Evolutionary conservation across 2,797 vertebrate species (phyloP).

Genomic region (Sebastolobus alascanus): DNA sequence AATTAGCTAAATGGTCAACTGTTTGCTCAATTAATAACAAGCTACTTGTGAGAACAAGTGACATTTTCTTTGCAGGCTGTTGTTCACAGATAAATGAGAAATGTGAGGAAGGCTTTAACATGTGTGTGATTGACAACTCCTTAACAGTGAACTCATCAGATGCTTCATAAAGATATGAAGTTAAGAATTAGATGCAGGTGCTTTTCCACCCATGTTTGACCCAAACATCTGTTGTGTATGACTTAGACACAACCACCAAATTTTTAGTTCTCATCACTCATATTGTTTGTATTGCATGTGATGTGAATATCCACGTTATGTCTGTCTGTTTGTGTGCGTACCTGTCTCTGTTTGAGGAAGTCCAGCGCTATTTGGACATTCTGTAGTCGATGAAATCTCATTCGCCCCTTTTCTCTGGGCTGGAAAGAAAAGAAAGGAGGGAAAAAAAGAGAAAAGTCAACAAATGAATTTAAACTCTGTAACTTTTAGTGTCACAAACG

Average conservation of each 20-base stretch:
- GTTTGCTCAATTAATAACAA: not conserved
- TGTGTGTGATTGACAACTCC: not conserved
- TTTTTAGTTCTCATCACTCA: not conserved
- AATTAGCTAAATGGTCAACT: not conserved
- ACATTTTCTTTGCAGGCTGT: not conserved
- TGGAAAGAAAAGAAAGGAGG: conserved; percentile 66
- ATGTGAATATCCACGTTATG: not conserved
- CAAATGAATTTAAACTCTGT: not conserved
- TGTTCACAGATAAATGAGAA: not conserved
- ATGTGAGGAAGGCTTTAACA: not conserved
- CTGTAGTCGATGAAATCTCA: conserved; percentile 97
- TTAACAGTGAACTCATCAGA: not conserved
- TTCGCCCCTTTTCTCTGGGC: conserved; percentile 97
- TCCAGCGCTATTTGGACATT: conserved; percentile 99
- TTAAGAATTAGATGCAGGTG: not conserved
- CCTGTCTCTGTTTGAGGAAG: conserved; percentile 98
- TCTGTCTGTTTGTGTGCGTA: conserved; percentile 55
- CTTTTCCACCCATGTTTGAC: not conserved
- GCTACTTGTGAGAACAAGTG: not conserved
- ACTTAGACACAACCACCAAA: not conserved
- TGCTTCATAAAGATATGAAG: not conserved
- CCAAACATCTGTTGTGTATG: too few species aligned
- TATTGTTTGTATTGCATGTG: not conserved
- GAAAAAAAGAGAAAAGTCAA: conserved; percentile 6
- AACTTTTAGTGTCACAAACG: conserved; percentile 45